phyloP scores from a whole-genome alignment of 2,888 invertebrate genomes.

The Pristionchus mayeri region DNA sequence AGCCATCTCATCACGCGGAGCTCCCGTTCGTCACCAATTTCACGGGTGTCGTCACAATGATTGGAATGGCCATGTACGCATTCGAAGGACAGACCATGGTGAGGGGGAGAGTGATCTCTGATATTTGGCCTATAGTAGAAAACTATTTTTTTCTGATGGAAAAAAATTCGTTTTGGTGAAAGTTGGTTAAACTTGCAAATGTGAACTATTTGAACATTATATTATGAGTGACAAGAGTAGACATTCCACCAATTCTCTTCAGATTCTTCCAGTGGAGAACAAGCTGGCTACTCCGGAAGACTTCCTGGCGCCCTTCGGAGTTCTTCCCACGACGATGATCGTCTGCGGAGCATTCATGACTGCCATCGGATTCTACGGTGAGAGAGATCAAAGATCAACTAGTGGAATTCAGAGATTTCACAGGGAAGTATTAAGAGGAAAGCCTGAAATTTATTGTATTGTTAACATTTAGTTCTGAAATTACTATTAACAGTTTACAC shows the following conservation, averaged over 20 bases:
- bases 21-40: slow-evolving; percentile 74
- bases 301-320: slow-evolving; percentile 74
- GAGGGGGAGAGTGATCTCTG: slow-evolving; percentile 58
- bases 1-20: slow-evolving; percentile 70
- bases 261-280: slow-evolving; percentile 76
- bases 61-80: slow-evolving; percentile 76
- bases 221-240: no score
- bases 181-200: not conserved
- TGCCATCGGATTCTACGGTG: slow-evolving; percentile 75
- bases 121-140: slow-evolving; percentile 75
- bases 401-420: no score
- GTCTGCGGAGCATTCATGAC: slow-evolving; percentile 72
- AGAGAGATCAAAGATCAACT: no score
- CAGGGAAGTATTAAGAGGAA: no score
- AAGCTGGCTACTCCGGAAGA: slow-evolving; percentile 74
- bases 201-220: no score
- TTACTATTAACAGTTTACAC: no score
- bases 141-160: not conserved
- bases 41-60: slow-evolving; percentile 71
- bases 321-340: slow-evolving; percentile 76
- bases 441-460: no score
- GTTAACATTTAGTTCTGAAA: no score
- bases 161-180: not conserved
- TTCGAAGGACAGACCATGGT: slow-evolving; percentile 77
- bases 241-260: slow-evolving; percentile 37